These are phyloP conservation scores for Pegoplata infirma DNA, from an alignment of 2,888 invertebrate genomes.

Conservation along the genomic window DNA sequence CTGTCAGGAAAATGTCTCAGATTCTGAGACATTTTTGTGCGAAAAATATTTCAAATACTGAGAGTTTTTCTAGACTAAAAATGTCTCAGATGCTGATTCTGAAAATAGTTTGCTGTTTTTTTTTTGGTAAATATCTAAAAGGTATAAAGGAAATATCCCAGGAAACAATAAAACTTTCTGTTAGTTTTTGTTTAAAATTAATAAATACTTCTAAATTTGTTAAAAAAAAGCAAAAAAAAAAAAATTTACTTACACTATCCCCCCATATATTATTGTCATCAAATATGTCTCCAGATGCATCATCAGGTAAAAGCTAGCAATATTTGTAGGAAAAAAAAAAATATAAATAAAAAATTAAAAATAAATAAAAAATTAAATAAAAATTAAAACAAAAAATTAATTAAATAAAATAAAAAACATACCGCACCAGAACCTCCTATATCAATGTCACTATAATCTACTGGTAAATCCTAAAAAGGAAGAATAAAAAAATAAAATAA, in stretches of 20 bases:
- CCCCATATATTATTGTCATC: conserved; percentile 22
- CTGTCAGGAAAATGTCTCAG: too few species aligned
- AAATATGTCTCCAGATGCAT: conserved; percentile 46
- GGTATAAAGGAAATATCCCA: too few species aligned
- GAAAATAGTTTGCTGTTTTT: background rate
- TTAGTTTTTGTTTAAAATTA: too few species aligned
- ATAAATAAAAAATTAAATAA: conserved; percentile 33
- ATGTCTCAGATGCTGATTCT: background rate
- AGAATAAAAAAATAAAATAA: conserved; percentile 42
- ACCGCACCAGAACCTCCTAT: conserved; percentile 57
- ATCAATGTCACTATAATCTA: conserved; percentile 59
- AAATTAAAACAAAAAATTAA: conserved; percentile 8
- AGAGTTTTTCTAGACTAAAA: too few species aligned
- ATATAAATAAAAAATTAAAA: background rate
- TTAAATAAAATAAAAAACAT: conserved; percentile 34
- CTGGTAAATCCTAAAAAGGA: conserved; percentile 58
- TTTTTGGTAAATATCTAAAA: too few species aligned
- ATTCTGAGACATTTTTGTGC: too few species aligned
- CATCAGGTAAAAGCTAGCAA: conserved; percentile 40
- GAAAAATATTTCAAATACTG: too few species aligned
- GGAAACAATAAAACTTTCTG: too few species aligned
- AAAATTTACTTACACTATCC: conserved; percentile 44
- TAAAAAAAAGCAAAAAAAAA: background rate
- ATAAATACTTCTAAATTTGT: too few species aligned
- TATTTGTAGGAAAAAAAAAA: background rate